These are phyloP conservation scores for Ennomos erosarius DNA, from an alignment of 2,888 invertebrate species.

Conservation along the genomic window DNA sequence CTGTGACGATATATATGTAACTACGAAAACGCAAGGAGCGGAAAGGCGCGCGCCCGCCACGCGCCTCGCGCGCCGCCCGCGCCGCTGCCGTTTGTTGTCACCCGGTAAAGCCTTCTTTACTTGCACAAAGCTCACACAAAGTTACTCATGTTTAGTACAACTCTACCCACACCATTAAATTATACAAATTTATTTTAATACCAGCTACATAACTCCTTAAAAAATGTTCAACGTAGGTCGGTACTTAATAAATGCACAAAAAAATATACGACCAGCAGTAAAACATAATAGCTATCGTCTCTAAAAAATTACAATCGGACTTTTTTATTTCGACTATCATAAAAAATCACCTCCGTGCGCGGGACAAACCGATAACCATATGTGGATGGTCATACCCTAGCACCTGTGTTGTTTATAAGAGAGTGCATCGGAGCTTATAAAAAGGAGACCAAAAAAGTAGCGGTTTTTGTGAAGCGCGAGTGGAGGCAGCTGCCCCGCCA, in stretches of 20 bases:
- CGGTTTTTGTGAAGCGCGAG: slow-evolving; percentile 82
- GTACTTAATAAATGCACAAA: slow-evolving; percentile 23
- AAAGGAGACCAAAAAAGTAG: slow-evolving; percentile 80
- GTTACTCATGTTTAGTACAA: neutral
- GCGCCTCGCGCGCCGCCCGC: slow-evolving; percentile 43
- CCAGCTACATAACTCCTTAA: slow-evolving; percentile 5
- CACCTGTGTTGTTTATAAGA: slow-evolving; percentile 85
- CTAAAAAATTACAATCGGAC: slow-evolving; percentile 35
- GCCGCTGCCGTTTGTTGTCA: slow-evolving; percentile 39
- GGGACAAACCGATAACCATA: slow-evolving; percentile 78
- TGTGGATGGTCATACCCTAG: slow-evolving; percentile 79
- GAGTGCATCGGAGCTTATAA: slow-evolving; percentile 77
- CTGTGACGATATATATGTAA: slow-evolving; percentile 10
- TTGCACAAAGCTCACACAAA: slow-evolving; percentile 8
- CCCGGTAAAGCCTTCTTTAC: slow-evolving; percentile 31
- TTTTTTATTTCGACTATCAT: slow-evolving; percentile 61
- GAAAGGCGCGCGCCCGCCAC: slow-evolving; percentile 54
- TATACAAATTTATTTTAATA: neutral
- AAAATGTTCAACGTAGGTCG: slow-evolving; percentile 10
- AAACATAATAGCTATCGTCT: slow-evolving; percentile 31
- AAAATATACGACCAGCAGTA: slow-evolving; percentile 23
- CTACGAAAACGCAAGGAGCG: slow-evolving; percentile 49
- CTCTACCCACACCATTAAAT: neutral
- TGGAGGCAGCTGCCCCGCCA: slow-evolving; percentile 78
- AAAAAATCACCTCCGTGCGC: slow-evolving; percentile 68